These are phyloP conservation scores for Volucella zonaria DNA, from an alignment of 2,888 invertebrate genomes.

Conservation along the genomic window DNA sequence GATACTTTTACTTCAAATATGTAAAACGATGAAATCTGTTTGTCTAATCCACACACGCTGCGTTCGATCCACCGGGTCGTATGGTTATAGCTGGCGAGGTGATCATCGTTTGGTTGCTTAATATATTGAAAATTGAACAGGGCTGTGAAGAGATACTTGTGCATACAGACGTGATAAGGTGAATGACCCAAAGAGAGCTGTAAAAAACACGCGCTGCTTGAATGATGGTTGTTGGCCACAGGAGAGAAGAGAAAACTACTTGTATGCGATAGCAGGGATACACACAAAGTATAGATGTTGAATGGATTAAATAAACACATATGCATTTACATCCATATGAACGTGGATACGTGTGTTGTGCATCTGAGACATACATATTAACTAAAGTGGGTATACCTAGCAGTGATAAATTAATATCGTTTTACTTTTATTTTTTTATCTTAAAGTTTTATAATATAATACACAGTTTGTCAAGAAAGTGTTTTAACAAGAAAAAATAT, in stretches of 20 bases:
- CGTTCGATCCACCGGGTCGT: constrained; percentile 11
- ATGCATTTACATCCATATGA: too few species aligned
- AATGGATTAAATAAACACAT: constrained; percentile 14
- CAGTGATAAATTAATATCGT: too few species aligned
- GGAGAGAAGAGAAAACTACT: constrained; percentile 35
- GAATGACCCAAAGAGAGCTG: constrained; percentile 42
- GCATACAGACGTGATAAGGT: constrained; percentile 28
- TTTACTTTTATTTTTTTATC: too few species aligned
- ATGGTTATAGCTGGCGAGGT: constrained; percentile 30
- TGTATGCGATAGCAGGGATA: constrained; percentile 15
- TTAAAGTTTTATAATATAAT: too few species aligned
- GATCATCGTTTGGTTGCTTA: constrained; percentile 46
- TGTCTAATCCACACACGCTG: constrained; percentile 48
- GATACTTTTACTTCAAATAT: constrained; percentile 54
- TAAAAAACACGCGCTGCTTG: constrained; percentile 28
- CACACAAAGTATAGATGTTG: constrained; percentile 33
- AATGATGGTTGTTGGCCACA: background rate
- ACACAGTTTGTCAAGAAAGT: too few species aligned
- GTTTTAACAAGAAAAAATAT: too few species aligned
- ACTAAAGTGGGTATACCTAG: too few species aligned
- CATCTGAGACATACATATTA: too few species aligned
- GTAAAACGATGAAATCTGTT: constrained; percentile 54
- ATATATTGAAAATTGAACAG: constrained; percentile 59
- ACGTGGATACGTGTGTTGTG: too few species aligned
- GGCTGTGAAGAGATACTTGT: constrained; percentile 39